Conservation (phyloP, 2,113 vertebrate genomes). For the Verasper variegatus region DNA sequence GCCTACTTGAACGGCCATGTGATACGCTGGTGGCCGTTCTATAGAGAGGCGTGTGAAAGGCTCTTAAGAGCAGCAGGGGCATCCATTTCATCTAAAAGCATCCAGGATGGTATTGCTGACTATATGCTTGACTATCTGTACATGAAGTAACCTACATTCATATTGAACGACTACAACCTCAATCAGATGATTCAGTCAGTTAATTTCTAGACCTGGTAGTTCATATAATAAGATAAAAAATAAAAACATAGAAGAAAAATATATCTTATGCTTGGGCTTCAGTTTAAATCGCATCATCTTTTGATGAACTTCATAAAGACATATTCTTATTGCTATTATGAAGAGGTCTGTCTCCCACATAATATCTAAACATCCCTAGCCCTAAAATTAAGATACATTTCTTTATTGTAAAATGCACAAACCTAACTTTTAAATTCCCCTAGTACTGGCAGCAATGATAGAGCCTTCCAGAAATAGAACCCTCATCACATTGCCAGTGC, state of each 20-base stretch:
- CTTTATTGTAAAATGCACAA: background rate
- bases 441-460: conserved; percentile 9
- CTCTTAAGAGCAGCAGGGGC: conserved; percentile 38
- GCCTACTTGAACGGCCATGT: conserved; percentile 56
- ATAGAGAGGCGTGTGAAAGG: conserved; percentile 48
- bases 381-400: background rate
- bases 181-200: background rate
- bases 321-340: background rate
- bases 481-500: conserved; percentile 41
- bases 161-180: background rate
- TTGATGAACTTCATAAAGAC: background rate
- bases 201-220: background rate
- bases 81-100: conserved; percentile 50
- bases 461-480: conserved; percentile 27
- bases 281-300: background rate
- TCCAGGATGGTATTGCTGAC: conserved; percentile 1
- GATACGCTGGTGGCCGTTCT: conserved; percentile 56
- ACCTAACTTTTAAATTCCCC: background rate
- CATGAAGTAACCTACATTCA: conserved; percentile 11
- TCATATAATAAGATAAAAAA: background rate
- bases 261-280: background rate
- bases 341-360: background rate
- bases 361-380: background rate
- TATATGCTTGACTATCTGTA: conserved; percentile 6
- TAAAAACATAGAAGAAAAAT: background rate